Evolutionary conservation across 1,140 invertebrate species (phyloP).

Genomic region (Mercenaria mercenaria): DNA sequence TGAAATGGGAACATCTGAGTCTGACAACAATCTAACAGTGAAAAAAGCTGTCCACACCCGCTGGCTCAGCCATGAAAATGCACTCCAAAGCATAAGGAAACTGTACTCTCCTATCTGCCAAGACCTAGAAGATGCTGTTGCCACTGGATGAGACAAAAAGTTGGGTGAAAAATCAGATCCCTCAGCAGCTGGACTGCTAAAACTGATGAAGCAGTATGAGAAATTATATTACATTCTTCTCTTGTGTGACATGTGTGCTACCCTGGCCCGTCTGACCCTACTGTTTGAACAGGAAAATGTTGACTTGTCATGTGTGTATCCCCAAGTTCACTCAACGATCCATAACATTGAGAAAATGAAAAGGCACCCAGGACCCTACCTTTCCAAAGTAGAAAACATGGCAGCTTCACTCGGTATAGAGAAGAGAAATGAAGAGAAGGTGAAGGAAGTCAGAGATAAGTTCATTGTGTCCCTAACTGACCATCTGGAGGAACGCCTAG

Average conservation of each 20-base stretch:
- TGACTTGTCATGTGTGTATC: background rate
- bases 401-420: background rate
- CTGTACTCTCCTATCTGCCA: background rate
- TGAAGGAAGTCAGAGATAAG: too few species aligned
- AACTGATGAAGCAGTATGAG: background rate
- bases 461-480: too few species aligned
- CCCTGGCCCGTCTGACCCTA: too few species aligned
- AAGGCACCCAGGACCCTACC: background rate
- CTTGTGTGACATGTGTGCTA: too few species aligned
- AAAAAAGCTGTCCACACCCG: background rate
- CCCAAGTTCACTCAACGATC: background rate
- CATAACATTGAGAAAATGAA: too few species aligned
- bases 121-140: slow-evolving; percentile 20
- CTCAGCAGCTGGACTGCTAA: too few species aligned
- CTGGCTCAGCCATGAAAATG: slow-evolving; percentile 3
- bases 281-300: too few species aligned
- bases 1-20: background rate
- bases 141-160: background rate
- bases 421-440: background rate
- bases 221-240: too few species aligned
- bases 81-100: background rate
- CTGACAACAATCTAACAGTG: background rate
- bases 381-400: background rate
- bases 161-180: background rate
- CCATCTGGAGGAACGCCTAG: too few species aligned